Evolutionary conservation across 2,113 vertebrate genomes (phyloP).

Genomic region (Cynopterus brachyotis): DNA sequence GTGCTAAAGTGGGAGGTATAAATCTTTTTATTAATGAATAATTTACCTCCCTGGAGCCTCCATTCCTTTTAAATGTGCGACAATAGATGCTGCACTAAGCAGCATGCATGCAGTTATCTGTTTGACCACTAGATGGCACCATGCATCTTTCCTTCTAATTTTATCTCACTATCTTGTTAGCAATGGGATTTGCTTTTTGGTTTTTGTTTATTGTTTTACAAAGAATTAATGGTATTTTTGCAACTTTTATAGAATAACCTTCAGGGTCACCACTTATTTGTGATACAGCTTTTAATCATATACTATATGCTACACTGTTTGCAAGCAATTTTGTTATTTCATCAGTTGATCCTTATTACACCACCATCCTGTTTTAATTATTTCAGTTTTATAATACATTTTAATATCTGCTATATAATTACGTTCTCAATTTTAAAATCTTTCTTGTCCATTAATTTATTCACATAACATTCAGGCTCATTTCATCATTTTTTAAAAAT

Average conservation of each 20-base stretch:
- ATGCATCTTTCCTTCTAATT: slow-evolving; percentile 73
- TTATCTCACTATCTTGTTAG: slow-evolving; percentile 2
- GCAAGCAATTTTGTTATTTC: neutral
- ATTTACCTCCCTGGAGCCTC: neutral
- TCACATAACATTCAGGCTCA: neutral
- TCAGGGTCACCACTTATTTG: neutral
- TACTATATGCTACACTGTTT: neutral
- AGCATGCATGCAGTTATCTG: neutral
- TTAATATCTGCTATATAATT: neutral
- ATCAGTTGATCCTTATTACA: neutral
- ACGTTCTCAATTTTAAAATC: neutral
- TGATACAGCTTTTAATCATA: neutral
- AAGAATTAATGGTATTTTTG: slow-evolving; percentile 8
- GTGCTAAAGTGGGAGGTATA: neutral
- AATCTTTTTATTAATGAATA: slow-evolving; percentile 43
- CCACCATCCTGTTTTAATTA: slow-evolving; percentile 62
- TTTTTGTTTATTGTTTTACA: slow-evolving; percentile 26
- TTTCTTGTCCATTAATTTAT: neutral
- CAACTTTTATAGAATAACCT: neutral
- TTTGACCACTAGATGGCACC: slow-evolving; percentile 72
- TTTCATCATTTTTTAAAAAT: neutral
- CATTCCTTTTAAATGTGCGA: slow-evolving; percentile 11
- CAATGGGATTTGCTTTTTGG: neutral
- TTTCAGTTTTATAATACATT: slow-evolving; percentile 54
- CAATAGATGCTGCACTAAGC: neutral